phyloP scores from a whole-genome alignment of 2,113 vertebrate genomes.

The Lagopus muta region DNA sequence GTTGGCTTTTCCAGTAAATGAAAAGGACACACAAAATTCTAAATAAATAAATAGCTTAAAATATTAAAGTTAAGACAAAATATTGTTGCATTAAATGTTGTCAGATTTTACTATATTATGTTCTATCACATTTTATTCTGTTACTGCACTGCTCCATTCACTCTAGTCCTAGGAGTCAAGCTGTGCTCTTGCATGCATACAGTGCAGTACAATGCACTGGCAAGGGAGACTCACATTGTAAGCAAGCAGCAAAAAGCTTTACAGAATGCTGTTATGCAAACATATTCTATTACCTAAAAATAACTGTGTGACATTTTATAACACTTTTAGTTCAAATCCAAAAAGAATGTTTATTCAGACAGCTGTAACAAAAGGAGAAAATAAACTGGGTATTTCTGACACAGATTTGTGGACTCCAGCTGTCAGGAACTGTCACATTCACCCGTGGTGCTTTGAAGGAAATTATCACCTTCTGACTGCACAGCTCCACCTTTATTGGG shows the following conservation, averaged over 20 bases:
- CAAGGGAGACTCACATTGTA: not conserved
- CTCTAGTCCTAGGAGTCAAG: not conserved
- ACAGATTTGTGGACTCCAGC: not conserved
- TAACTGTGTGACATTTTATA: not conserved
- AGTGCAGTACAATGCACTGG: not conserved
- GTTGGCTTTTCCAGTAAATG: not conserved
- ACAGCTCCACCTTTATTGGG: not conserved
- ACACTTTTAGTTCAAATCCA: conserved; percentile 2
- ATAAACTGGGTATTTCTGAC: not conserved
- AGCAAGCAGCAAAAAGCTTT: not conserved
- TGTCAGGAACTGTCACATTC: not conserved
- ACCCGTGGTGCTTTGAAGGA: not conserved
- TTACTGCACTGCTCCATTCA: not conserved
- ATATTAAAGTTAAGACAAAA: not conserved
- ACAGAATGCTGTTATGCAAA: conserved; percentile 26
- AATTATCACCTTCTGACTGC: not conserved
- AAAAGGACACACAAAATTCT: not conserved
- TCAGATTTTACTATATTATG: not conserved
- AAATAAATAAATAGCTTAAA: not conserved
- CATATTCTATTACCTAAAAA: not conserved
- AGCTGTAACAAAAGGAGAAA: conserved; percentile 17
- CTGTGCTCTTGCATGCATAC: not conserved
- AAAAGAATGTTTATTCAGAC: conserved; percentile 12
- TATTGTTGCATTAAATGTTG: not conserved
- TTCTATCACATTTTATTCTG: not conserved